Evolutionary conservation across 2,888 invertebrate genomes (phyloP), one percentile per base, ranked within the genome.

Genomic region (Cremastinae sp.): DNA sequence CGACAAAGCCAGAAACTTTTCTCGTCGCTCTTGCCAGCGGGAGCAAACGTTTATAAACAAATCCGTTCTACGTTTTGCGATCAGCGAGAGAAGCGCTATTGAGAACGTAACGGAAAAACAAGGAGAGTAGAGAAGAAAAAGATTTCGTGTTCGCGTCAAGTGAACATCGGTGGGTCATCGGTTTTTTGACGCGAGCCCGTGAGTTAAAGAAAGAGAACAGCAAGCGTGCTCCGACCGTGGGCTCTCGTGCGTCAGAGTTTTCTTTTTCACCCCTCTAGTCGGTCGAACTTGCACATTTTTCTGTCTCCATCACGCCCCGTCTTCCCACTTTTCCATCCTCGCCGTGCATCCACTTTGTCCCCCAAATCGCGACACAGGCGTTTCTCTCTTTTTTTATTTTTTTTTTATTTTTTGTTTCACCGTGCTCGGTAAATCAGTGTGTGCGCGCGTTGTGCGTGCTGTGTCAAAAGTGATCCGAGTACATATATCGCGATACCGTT

Each of bases 191-290:
- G n/a, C n/a, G 28, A 4, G 16, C 9, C 12, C 7, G 22, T 20
- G 18, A 51, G 20, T 28, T 10, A 43, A 22, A 9, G 14, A 43
- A 53, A 70, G 8, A 28, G 28, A 49, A 59, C 22, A 22, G 7
- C 16, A 22, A 59, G 68, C 45, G 69, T 69, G 64, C n/a, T 69
- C 9, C 18, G 49, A 49, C 49, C 18, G 49, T 7, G 49, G 18
- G 3, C 4, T 18, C 9, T 16, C 36, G 73, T 76, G 73, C 73
- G 72, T 73, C 73, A 73, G 64, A 56, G 41, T 45, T 66, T 54
- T 34, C 61, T 38, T 36, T 53, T 45, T 45, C 12, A 43, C 43
- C 58, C 28, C 61, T 54, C 12, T n/a, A 16, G 18, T 20, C 9
- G 12, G 10, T 18, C 14, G 10, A 28, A 38, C 47, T 47, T 28